phyloP scores from a whole-genome alignment of 2,113 vertebrate species.

The Fukomys damarensis region DNA sequence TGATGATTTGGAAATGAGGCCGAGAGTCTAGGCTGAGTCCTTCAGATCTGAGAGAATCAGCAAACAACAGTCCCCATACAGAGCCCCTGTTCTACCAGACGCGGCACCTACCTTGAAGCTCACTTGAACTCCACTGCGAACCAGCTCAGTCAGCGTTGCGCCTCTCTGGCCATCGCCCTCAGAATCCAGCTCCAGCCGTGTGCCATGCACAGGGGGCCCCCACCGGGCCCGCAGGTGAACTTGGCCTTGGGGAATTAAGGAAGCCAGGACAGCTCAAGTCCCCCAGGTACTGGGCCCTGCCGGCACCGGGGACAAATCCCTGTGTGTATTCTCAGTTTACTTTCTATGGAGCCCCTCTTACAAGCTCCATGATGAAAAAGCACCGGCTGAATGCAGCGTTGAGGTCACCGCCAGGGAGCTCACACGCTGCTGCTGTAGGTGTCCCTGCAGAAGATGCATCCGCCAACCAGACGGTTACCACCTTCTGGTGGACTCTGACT shows the following conservation, averaged over 20 bases:
- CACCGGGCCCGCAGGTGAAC: neutral
- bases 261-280: neutral
- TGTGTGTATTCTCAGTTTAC: neutral
- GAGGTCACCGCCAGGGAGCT: neutral
- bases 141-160: neutral
- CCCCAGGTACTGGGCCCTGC: no score
- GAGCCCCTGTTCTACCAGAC: neutral
- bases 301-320: neutral
- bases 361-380: neutral
- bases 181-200: neutral
- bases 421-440: neutral
- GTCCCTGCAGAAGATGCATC: neutral
- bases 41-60: neutral
- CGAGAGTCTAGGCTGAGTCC: neutral
- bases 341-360: neutral
- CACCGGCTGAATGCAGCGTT: neutral
- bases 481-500: neutral
- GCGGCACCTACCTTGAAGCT: neutral
- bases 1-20: neutral
- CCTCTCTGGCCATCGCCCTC: neutral
- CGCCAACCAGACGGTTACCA: neutral
- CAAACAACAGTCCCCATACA: neutral
- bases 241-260: accelerated
- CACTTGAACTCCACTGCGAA: neutral
- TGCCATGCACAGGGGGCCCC: neutral